These are phyloP conservation scores for Gymnoscelis rufifasciata DNA, from an alignment of 2,888 invertebrate genomes.

Conservation along the genomic window DNA sequence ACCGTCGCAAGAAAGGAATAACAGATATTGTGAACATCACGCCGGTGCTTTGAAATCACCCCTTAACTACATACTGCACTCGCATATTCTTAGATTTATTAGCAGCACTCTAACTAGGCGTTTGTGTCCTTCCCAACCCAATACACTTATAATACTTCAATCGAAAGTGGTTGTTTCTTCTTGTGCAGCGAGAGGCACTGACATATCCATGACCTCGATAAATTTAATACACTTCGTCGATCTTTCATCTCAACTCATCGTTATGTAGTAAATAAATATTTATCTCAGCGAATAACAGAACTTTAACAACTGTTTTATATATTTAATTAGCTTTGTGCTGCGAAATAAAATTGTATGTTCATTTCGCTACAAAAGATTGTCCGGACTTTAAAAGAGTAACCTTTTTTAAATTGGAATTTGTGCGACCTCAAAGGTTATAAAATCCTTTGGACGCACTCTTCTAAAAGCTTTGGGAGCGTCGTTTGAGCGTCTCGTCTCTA, in stretches of 20 bases:
- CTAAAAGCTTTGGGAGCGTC: conserved; percentile 8
- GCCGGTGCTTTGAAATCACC: conserved; percentile 26
- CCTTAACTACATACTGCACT: conserved; percentile 2
- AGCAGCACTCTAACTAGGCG: conserved; percentile 3
- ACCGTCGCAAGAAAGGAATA: conserved; percentile 76
- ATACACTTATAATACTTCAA: conserved; percentile 1
- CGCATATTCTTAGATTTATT: not conserved
- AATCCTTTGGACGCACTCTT: conserved; percentile 11
- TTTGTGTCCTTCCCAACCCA: conserved; percentile 6
- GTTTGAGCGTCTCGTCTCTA: conserved; percentile 3
- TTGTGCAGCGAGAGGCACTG: conserved; percentile 18
- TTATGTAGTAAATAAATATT: conserved; percentile 27
- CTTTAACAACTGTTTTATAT: conserved; percentile 18
- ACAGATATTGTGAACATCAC: conserved; percentile 68
- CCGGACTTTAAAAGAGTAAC: not conserved
- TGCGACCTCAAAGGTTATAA: conserved; percentile 11
- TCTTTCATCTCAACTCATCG: conserved; percentile 24
- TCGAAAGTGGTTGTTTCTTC: conserved; percentile 16
- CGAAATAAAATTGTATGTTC: conserved; percentile 1
- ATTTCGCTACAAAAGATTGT: not conserved
- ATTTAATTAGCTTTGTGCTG: conserved; percentile 1
- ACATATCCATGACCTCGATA: conserved; percentile 28
- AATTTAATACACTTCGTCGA: conserved; percentile 24
- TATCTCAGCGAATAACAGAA: conserved; percentile 34
- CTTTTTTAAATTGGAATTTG: conserved; percentile 9